Evolutionary conservation across 1,140 invertebrate species (phyloP), one percentile per base, ranked within the genome.

Genomic region (Drosophila novamexicana): DNA sequence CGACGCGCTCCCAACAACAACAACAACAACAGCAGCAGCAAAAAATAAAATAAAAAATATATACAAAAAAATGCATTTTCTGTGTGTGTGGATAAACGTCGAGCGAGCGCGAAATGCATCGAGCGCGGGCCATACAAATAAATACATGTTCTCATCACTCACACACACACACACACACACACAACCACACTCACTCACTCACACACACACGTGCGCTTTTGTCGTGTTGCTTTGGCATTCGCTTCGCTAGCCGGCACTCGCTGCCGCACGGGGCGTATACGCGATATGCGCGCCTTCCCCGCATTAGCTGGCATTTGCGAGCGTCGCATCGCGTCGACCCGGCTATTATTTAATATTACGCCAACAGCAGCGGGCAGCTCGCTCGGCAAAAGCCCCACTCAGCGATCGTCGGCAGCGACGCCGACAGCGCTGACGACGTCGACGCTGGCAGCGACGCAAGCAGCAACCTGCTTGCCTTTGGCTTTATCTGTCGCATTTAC

Each of bases 281-380:
- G 83, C 83, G 83, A 86, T 86, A 71, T 80, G 81, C 73, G 78
- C 61, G 75, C 73, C n/a, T 53, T 86, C 82, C 75, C 71, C 71
- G 75, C 68, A 42, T 69, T 86, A 75, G 79, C 82, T 76, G 76
- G 56, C 76, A 75, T 53, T 70, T 69, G 65, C 36, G 40, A 44
- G 59, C 18, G 49, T 49, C 18, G 16, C 18, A 2, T 47, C 44
- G n/a, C 45, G 18, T 57, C 57, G 71, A 65, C 67, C 73, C 79
- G 67, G 77, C 68, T 88, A 83, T 88, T 86, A 86, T 86, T 86
- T 88, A 88, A 88, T 79, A 81, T 29, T 65, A 39, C 47, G 47
- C 22, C 22, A 29, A 29, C 22, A 29, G 3, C 34, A 58, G 47
- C 39, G 65, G 34, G 32, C 49, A 6, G 59, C 53, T 58, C 63